Base-by-base conservation (phyloP, 2,797 vertebrate species). In the Ctenopoma kingsleyae region DNA sequence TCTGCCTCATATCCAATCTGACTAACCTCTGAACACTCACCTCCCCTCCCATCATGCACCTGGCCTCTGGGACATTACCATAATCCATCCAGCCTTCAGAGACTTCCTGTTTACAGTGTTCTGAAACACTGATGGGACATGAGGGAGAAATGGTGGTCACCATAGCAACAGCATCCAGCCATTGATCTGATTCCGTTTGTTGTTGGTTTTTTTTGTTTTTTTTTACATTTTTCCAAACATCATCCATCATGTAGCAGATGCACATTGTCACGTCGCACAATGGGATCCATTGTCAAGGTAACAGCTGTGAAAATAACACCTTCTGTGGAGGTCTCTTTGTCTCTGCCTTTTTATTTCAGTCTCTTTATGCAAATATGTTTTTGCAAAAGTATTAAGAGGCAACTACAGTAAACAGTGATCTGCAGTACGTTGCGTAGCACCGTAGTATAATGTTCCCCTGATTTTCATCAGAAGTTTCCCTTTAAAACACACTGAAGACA, bases 21-120 rank as follows among this genome's bases (percentile, higher is more conserved):
- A 47, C 27, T 67, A 67, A 53, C 74, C 63, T 55, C 80, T 65
- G 30, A 74, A 40, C 63, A 2, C 17, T 75, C 81, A 80, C 83
- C 81, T 71, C 52, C 59, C 69, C 70, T 87, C 82, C 84, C 87
- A 83, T 87, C 82, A 83, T 80, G 81, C 87, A 85, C 79, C 83
- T 92, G 80, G 82, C 53, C 71, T 61, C 52, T 13, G 51, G 67
- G 46, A 62, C 61, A 81, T 88, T 84, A 87, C 48, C 88, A 89
- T 89, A 91, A 91, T 89, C 86, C 81, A 67, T 49, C 49, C 71
- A 6, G 52, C 55, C 61, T n/a, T 61, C 72, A 52, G 38, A 82
- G 47, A 71, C 80, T 87, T 87, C 77, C 80, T 78, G 88, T 86
- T 89, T 84, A 83, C 57, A 38, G 25, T 27, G 10, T 61, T 65